These are phyloP conservation scores for Metopolophium dirhodum DNA, from an alignment of 1,140 invertebrate species.

Conservation along the genomic window DNA sequence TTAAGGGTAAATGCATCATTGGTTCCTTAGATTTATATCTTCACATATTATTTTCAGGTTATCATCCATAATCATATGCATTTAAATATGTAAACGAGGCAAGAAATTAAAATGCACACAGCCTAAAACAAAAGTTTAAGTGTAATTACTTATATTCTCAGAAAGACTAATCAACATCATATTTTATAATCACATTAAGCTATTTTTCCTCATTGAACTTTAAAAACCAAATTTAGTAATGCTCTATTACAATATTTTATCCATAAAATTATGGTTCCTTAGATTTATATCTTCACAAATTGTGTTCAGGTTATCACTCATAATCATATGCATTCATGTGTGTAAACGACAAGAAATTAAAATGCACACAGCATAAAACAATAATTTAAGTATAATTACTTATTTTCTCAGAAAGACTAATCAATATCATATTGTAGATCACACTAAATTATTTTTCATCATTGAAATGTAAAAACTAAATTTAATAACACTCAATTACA, in stretches of 20 bases:
- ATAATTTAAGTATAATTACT: not conserved
- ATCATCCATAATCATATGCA: slow-evolving; percentile 18
- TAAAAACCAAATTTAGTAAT: not conserved
- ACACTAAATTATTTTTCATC: not conserved
- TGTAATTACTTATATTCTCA: not conserved
- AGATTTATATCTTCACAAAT: slow-evolving; percentile 9
- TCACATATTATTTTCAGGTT: not conserved
- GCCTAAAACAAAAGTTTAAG: not conserved
- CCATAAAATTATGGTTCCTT: too few species aligned
- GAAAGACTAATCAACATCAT: slow-evolving; percentile 51
- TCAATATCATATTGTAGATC: slow-evolving; percentile 22
- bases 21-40: slow-evolving; percentile 33
- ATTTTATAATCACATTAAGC: not conserved
- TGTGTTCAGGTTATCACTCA: not conserved
- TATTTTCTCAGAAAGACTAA: slow-evolving; percentile 46
- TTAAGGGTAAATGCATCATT: slow-evolving; percentile 3
- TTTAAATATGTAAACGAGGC: not conserved
- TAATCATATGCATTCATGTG: not conserved
- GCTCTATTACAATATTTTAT: too few species aligned
- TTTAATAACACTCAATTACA: not conserved
- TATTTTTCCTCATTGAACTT: not conserved
- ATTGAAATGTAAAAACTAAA: not conserved
- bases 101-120: too few species aligned
- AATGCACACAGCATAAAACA: not conserved
- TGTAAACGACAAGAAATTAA: not conserved